A percentile compares a stretch with the other conserved stretches of the same genome.
Evolutionary conservation across 2,113 vertebrate species (phyloP).

Genomic region (Nibea albiflora): DNA sequence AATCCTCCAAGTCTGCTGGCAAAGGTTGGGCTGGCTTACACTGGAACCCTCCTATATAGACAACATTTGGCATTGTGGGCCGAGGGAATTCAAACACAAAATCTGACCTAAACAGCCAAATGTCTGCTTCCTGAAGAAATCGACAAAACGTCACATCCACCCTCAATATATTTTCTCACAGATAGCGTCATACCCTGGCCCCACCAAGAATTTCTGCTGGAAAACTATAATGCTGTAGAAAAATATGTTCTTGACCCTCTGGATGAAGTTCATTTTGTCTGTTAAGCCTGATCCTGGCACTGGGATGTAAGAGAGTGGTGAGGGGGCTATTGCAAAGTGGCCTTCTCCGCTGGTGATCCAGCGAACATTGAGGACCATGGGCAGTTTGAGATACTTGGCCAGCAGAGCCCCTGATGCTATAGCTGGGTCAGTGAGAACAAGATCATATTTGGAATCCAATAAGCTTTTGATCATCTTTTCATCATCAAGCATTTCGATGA

Average conservation of each 20-base stretch:
- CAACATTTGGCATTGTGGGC: constrained; percentile 80
- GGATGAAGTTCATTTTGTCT: constrained; percentile 80
- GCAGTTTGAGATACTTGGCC: constrained; percentile 81
- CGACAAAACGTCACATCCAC: constrained; percentile 67
- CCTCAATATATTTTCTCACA: constrained; percentile 77
- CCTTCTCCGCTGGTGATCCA: constrained; percentile 81
- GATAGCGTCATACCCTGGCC: constrained; percentile 71
- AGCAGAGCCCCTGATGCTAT: constrained; percentile 69
- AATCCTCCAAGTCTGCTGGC: constrained; percentile 74
- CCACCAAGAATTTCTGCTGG: constrained; percentile 67
- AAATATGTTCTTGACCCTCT: constrained; percentile 78
- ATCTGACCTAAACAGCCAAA: constrained; percentile 82
- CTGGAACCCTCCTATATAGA: constrained; percentile 81
- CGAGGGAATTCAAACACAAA: constrained; percentile 83
- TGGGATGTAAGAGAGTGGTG: constrained; percentile 82
- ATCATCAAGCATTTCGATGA: constrained; percentile 59
- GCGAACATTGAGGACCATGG: constrained; percentile 81
- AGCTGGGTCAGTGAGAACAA: constrained; percentile 81
- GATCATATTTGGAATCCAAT: constrained; percentile 72
- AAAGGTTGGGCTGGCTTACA: constrained; percentile 76
- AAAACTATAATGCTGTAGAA: constrained; percentile 52
- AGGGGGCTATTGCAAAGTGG: constrained; percentile 79
- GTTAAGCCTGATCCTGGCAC: constrained; percentile 77
- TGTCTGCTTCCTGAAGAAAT: constrained; percentile 81
- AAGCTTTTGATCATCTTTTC: constrained; percentile 48